Percentiles rank a stretch among this genome's conserved stretches.
These are phyloP conservation scores for Unio pictorum DNA, from an alignment of 2,888 invertebrate genomes.

Conservation along the genomic window DNA sequence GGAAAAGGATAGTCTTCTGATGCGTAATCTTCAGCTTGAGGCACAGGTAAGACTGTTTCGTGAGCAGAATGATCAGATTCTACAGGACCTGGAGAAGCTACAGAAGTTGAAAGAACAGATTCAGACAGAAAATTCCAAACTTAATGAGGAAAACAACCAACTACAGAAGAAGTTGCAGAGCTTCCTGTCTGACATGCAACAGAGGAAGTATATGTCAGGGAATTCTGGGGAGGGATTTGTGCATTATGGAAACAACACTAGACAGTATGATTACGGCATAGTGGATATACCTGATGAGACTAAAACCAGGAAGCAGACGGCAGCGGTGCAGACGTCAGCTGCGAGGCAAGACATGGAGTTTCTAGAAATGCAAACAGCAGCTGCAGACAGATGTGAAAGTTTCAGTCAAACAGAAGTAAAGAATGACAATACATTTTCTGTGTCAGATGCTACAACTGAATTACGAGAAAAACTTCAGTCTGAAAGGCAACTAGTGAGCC, in stretches of 20 bases:
- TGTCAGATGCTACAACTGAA: no score
- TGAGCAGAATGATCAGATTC: conserved; percentile 49
- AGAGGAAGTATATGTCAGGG: conserved; percentile 24
- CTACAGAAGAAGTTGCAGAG: conserved; percentile 41
- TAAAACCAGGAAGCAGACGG: background rate
- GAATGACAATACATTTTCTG: no score
- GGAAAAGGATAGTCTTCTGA: conserved; percentile 19
- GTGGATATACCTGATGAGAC: conserved; percentile 1
- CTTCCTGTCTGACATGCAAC: conserved; percentile 37
- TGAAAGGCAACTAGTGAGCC: no score
- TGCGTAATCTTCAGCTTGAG: conserved; percentile 14
- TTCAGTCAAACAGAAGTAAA: no score
- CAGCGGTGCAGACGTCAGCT: conserved; percentile 10
- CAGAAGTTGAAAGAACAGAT: conserved; percentile 47
- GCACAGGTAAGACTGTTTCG: conserved; percentile 34
- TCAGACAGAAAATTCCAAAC: conserved; percentile 47
- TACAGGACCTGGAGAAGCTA: conserved; percentile 48
- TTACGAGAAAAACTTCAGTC: no score
- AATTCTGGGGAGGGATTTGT: conserved; percentile 2
- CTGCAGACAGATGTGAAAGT: background rate
- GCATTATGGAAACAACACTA: conserved; percentile 1
- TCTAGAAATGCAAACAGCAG: conserved; percentile 25
- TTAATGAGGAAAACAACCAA: conserved; percentile 50
- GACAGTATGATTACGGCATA: conserved; percentile 18
- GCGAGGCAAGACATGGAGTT: conserved; percentile 32